A percentile compares a stretch with the other conserved stretches of the same genome.
Evolutionary conservation across 2,113 vertebrate species (phyloP).

Genomic region (Hystrix brachyura): DNA sequence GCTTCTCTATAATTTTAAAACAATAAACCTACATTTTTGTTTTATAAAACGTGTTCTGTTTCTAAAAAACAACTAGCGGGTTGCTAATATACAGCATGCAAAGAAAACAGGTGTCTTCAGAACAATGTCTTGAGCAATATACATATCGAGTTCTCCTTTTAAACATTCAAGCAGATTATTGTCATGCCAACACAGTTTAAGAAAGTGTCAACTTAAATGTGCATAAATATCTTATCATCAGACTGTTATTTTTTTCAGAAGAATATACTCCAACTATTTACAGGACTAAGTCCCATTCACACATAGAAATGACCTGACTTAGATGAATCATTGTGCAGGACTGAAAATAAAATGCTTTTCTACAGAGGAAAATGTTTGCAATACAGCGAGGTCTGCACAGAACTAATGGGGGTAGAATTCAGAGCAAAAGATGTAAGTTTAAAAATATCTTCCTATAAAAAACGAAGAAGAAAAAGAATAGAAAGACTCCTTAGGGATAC

Average conservation of each 20-base stretch:
- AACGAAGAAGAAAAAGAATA: conserved; percentile 53
- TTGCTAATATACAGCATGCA: background rate
- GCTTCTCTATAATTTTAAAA: background rate
- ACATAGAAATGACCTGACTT: background rate
- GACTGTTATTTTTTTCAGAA: background rate
- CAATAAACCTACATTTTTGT: background rate
- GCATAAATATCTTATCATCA: background rate
- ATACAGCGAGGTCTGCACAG: background rate
- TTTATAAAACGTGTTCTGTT: background rate
- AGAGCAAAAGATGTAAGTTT: conserved; percentile 60
- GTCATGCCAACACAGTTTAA: background rate
- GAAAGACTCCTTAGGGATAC: conserved; percentile 47
- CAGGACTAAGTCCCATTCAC: background rate
- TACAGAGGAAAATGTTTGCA: conserved; percentile 72
- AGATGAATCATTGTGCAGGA: conserved; percentile 15
- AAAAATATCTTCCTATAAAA: conserved; percentile 74
- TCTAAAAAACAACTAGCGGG: background rate
- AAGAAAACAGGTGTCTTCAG: background rate
- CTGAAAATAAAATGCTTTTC: conserved; percentile 58
- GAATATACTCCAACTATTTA: conserved; percentile 27
- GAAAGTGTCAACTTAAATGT: background rate
- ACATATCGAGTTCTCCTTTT: background rate
- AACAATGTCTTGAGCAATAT: background rate
- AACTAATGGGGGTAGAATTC: conserved; percentile 18
- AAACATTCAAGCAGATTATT: background rate